A percentile compares a stretch with the other conserved stretches of the same genome.
These are phyloP conservation scores for Deilephila elpenor DNA, from an alignment of 2,888 invertebrate genomes.

Conservation along the genomic window DNA sequence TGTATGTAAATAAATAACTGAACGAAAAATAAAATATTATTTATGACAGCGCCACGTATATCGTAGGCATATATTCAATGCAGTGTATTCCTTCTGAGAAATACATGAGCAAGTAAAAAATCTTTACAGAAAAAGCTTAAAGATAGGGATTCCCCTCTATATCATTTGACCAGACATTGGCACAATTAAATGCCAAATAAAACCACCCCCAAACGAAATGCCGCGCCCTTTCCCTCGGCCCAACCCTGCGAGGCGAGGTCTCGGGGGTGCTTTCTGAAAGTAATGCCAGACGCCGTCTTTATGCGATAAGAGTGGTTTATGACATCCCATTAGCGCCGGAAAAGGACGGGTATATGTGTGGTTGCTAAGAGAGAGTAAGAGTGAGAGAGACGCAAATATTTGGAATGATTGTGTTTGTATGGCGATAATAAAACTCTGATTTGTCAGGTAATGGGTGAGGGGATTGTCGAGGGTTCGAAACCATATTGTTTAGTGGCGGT, in stretches of 20 bases:
- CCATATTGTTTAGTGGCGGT: too few species aligned
- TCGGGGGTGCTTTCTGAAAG: slow-evolving; percentile 25
- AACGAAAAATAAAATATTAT: too few species aligned
- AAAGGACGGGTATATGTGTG: neutral
- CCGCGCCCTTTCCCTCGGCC: slow-evolving; percentile 22
- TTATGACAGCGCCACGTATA: too few species aligned
- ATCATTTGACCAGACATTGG: slow-evolving; percentile 4
- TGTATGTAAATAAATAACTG: too few species aligned
- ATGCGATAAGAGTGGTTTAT: slow-evolving; percentile 10
- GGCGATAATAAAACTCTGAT: neutral
- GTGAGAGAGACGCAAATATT: neutral
- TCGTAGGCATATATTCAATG: too few species aligned
- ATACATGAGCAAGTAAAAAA: too few species aligned
- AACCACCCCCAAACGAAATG: slow-evolving; percentile 11
- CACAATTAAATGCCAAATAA: slow-evolving; percentile 6
- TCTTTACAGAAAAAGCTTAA: neutral
- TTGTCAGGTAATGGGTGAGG: too few species aligned
- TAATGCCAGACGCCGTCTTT: slow-evolving; percentile 24
- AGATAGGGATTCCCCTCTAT: neutral
- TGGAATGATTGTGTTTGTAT: neutral
- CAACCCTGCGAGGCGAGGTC: slow-evolving; percentile 15
- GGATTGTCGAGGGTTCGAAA: too few species aligned
- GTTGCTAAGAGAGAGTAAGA: neutral
- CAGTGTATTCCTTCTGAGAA: too few species aligned
- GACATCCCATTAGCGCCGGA: neutral